Base-by-base conservation (phyloP, 2,888 invertebrate genomes). In the Marronus borbonicus region DNA sequence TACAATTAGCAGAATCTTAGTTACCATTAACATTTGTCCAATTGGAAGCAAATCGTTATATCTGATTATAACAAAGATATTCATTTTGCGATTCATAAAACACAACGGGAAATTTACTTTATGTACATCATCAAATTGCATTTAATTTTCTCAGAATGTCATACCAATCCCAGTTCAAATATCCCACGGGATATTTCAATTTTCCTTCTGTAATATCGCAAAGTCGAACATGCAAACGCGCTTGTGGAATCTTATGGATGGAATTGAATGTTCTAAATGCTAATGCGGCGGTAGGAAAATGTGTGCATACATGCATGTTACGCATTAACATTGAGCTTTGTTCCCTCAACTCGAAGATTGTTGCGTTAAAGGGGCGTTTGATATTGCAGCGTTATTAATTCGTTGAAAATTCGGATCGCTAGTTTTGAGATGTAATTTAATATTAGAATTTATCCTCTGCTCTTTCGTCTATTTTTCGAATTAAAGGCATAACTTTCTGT, bases 191-290 rank as follows among this genome's bases (percentile, higher is more conserved):
- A 60, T 24, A 24, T 60, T 24, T 28, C 20, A 12, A 28, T 24
- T 60, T 60, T 8, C 24, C 17, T 60, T 20, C 7, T 28, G 12
- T 10, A 12, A 24, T 28, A 28, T 60, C 24, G 10, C 24, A 24
- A 24, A 60, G 60, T 10, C 24, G 20, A 12, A 12, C 31, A 36
- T 60, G 24, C 2, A 60, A 24, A 20, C 7, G 24, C 4, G 7
- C 28, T 60, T 60, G 1, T 12, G 24, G 1, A 24, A 60, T 24
- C 20, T 12, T 60, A 28, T 8, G 20, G 20, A 12, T 60, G 8
- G 60, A 60, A 20, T 24, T 12, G 20, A 60, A 24, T 28, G 24
- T 60, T 60, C 60, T 60, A 60, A 60, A 60, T 60, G 60, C 60
- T 24, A 60, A 60, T 60, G 24, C 28, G 20, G 28, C 10, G 20